phyloP scores from a whole-genome alignment of 2,113 vertebrate genomes.

The Albula goreensis region DNA sequence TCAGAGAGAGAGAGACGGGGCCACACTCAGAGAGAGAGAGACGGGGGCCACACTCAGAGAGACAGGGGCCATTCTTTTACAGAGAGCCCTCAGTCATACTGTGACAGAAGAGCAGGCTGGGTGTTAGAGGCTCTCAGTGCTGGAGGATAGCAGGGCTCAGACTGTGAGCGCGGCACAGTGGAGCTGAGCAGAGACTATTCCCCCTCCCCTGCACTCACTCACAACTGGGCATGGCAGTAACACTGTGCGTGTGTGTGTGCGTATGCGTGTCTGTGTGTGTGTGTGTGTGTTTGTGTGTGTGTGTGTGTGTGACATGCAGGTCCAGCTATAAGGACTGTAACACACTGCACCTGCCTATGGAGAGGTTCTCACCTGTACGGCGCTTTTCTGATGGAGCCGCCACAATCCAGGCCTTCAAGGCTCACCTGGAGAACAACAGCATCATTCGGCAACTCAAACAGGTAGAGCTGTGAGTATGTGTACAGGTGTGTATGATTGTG shows the following conservation, averaged over 20 bases:
- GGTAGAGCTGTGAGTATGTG: slow-evolving; percentile 64
- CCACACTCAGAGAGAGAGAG: no score
- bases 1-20: no score
- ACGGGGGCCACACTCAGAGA: no score
- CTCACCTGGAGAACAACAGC: slow-evolving; percentile 94
- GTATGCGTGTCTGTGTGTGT: slow-evolving; percentile 6
- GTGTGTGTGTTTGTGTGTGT: slow-evolving; percentile 25
- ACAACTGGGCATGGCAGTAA: not conserved
- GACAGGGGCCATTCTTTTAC: no score
- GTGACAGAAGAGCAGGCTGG: no score
- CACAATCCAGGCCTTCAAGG: slow-evolving; percentile 97
- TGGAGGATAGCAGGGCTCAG: no score
- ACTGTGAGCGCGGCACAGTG: no score
- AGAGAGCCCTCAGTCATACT: no score
- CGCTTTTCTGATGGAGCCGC: slow-evolving; percentile 95
- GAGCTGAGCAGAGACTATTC: no score
- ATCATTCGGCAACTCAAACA: slow-evolving; percentile 96
- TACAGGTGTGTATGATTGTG: not conserved
- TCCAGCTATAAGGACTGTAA: slow-evolving; percentile 98
- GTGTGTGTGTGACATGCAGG: slow-evolving; percentile 64
- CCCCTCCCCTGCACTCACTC: not conserved
- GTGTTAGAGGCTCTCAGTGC: no score
- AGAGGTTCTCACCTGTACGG: slow-evolving; percentile 95
- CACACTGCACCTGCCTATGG: slow-evolving; percentile 95
- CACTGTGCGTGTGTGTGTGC: slow-evolving; percentile 31